Conservation (phyloP, 2,113 vertebrate species). For the Rhinogobius similis region DNA sequence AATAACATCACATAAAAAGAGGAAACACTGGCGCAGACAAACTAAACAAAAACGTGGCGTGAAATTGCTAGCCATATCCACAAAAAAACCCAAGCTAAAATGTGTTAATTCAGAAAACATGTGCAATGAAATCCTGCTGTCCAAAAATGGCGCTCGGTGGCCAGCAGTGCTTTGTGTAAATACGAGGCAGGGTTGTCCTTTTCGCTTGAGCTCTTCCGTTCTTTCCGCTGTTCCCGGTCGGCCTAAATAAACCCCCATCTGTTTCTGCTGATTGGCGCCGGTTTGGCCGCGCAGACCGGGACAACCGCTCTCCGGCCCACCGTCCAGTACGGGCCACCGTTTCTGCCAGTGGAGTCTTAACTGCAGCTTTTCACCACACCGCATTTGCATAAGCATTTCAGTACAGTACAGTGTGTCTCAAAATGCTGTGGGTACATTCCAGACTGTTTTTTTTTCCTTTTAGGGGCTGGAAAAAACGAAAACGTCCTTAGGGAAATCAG, state of each 20-base stretch:
- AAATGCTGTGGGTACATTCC: constrained; percentile 44
- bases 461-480: constrained; percentile 19
- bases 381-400: constrained; percentile 59
- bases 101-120: constrained; percentile 11
- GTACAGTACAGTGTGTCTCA: constrained; percentile 32
- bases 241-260: constrained; percentile 69
- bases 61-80: not conserved
- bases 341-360: constrained; percentile 30
- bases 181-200: constrained; percentile 21
- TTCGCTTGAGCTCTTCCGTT: constrained; percentile 37
- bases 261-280: constrained; percentile 67
- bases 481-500: constrained; percentile 47
- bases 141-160: constrained; percentile 33
- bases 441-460: constrained; percentile 2
- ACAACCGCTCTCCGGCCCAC: constrained; percentile 55
- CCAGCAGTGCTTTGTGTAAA: constrained; percentile 39
- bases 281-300: constrained; percentile 53
- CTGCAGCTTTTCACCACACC: constrained; percentile 14
- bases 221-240: constrained; percentile 50
- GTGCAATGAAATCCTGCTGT: constrained; percentile 11
- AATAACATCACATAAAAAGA: not conserved
- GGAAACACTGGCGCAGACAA: not conserved
- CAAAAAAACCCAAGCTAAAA: constrained; percentile 5
- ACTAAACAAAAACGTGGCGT: not conserved
- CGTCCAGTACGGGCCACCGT: constrained; percentile 33